These are phyloP conservation scores for Sipha maydis DNA, from an alignment of 2,888 invertebrate species.

Conservation along the genomic window DNA sequence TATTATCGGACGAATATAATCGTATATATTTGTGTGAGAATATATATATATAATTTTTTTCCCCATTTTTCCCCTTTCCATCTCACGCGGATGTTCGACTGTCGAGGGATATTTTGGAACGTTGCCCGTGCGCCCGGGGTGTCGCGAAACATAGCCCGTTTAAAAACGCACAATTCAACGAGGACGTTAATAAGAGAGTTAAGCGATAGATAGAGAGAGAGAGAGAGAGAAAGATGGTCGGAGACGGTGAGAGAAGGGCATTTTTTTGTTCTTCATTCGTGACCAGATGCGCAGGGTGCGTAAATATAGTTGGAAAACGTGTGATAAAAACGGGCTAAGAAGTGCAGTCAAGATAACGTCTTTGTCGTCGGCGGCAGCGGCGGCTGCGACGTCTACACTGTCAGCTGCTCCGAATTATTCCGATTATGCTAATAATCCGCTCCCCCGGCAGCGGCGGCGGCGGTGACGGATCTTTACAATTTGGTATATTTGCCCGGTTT, in stretches of 20 bases:
- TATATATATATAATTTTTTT: conserved; percentile 12
- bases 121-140: conserved; percentile 16
- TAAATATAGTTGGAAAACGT: not conserved
- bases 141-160: conserved; percentile 35
- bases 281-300: not conserved
- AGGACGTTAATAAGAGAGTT: conserved; percentile 27
- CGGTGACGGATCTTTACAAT: conserved; percentile 2
- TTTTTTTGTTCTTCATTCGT: conserved; percentile 10
- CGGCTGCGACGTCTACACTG: conserved; percentile 38
- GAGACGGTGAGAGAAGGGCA: not conserved
- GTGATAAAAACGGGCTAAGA: conserved; percentile 51
- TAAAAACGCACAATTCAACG: conserved; percentile 56
- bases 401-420: conserved; percentile 65
- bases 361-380: not conserved
- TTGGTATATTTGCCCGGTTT: conserved; percentile 8
- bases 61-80: conserved; percentile 15
- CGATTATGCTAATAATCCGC: conserved; percentile 64
- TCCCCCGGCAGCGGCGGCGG: not conserved
- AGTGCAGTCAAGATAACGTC: conserved; percentile 45
- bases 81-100: conserved; percentile 26
- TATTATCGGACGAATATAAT: conserved; percentile 25
- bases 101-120: conserved; percentile 51
- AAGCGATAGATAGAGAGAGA: not conserved
- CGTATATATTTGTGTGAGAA: not conserved
- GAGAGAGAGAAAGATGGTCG: no score